Percentiles rank a stretch among this genome's conserved stretches.
Conservation (phyloP, 2,797 vertebrate genomes). For the Oreortyx pictus region DNA sequence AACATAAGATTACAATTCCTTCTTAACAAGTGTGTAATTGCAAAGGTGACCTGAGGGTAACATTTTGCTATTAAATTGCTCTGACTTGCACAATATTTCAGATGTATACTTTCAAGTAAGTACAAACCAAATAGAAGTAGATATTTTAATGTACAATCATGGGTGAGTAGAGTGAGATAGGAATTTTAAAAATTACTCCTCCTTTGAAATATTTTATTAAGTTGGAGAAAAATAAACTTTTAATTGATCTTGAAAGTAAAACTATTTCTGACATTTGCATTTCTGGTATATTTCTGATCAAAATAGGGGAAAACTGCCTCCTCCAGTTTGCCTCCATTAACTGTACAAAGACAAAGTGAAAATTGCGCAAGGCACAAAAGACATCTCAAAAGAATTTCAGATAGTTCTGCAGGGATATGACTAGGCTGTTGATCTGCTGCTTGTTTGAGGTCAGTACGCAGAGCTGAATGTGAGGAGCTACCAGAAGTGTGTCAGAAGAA, state of each 20-base stretch:
- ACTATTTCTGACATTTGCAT: not conserved
- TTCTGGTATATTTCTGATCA: not conserved
- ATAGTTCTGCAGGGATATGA: not conserved
- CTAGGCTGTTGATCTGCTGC: not conserved
- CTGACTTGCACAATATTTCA: not conserved
- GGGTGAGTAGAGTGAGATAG: not conserved
- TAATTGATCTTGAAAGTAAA: not conserved
- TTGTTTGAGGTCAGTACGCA: not conserved
- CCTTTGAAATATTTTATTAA: not conserved
- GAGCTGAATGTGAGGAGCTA: not conserved
- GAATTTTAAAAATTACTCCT: not conserved
- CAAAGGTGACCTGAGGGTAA: not conserved
- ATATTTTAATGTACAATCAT: fast-evolving
- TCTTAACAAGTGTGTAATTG: not conserved
- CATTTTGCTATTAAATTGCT: not conserved
- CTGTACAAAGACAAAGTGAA: not conserved
- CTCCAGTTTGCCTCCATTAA: not conserved
- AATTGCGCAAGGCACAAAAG: not conserved
- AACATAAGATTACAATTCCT: not conserved
- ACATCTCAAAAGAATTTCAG: not conserved
- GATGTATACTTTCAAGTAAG: not conserved
- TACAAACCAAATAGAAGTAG: not conserved
- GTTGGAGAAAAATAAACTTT: not conserved
- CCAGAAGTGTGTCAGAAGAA: not conserved
- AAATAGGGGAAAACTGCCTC: not conserved